Evolutionary conservation across 2,888 invertebrate species (phyloP).

Genomic region (Tubulanus polymorphus): DNA sequence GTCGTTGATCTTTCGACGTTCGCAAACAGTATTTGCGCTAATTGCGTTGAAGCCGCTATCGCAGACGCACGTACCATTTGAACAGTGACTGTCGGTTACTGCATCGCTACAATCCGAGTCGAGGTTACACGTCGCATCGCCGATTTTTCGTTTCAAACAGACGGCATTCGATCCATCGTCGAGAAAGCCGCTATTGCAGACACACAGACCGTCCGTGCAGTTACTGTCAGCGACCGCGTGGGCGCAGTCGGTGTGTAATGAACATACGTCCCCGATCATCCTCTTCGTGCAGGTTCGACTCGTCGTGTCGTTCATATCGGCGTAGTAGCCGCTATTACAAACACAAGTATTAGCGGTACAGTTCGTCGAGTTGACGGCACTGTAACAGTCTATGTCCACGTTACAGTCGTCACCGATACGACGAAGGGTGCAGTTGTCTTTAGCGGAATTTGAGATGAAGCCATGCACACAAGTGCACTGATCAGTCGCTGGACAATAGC

Average conservation of each 20-base stretch:
- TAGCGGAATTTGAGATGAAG: not conserved
- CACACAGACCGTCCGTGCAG: slow-evolving; percentile 10
- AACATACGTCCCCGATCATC: slow-evolving; percentile 21
- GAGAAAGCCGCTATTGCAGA: slow-evolving; percentile 10
- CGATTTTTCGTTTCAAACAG: slow-evolving; percentile 7
- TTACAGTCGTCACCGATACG: slow-evolving; percentile 13
- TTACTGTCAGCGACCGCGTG: slow-evolving; percentile 12
- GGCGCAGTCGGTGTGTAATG: slow-evolving; percentile 16
- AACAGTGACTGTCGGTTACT: slow-evolving; percentile 19
- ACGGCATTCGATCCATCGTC: not conserved
- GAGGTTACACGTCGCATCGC: slow-evolving; percentile 7
- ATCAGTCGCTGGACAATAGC: slow-evolving; percentile 9
- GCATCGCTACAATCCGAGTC: slow-evolving; percentile 14
- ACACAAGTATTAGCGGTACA: slow-evolving; percentile 14
- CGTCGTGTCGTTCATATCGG: slow-evolving; percentile 14
- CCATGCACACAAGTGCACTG: not conserved
- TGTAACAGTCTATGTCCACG: slow-evolving; percentile 8
- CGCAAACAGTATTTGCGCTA: slow-evolving; percentile 18
- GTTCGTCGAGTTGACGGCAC: slow-evolving; percentile 18
- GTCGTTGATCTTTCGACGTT: slow-evolving; percentile 16
- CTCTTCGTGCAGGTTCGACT: slow-evolving; percentile 19
- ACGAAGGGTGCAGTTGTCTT: too few species aligned
- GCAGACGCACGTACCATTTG: slow-evolving; percentile 13
- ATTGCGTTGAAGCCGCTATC: slow-evolving; percentile 17
- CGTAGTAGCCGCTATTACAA: slow-evolving; percentile 19